Conservation (phyloP, 2,888 invertebrate genomes). For the Lymantria monacha region DNA sequence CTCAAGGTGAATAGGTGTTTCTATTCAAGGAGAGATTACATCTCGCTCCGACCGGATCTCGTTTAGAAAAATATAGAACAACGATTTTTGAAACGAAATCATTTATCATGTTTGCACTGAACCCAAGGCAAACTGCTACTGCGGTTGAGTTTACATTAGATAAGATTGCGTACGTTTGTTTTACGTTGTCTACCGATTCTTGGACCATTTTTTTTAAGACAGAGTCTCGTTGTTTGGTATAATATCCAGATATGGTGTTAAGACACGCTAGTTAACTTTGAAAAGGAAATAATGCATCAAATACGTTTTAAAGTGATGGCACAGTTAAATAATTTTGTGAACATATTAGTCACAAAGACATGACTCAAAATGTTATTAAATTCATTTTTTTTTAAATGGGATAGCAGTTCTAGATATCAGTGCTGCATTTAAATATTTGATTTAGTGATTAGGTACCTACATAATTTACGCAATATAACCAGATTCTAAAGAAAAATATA, state of each 20-base stretch:
- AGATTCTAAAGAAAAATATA: background rate
- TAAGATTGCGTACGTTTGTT: constrained; percentile 78
- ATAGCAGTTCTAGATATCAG: background rate
- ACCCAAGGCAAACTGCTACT: constrained; percentile 80
- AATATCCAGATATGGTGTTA: constrained; percentile 55
- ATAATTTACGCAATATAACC: background rate
- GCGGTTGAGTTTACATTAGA: constrained; percentile 78
- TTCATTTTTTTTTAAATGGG: background rate
- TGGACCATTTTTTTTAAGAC: constrained; percentile 70
- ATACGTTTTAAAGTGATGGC: constrained; percentile 8
- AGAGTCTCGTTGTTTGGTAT: constrained; percentile 71
- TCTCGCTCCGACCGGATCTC: constrained; percentile 75
- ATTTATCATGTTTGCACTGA: constrained; percentile 80
- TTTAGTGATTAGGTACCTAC: background rate
- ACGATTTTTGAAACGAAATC: constrained; percentile 76
- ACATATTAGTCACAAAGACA: background rate
- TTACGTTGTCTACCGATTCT: constrained; percentile 76
- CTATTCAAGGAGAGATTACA: constrained; percentile 71
- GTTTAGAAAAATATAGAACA: constrained; percentile 71
- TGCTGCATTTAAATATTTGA: background rate
- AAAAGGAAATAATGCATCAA: constrained; percentile 52
- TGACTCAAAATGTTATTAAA: background rate
- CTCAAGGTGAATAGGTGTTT: constrained; percentile 82
- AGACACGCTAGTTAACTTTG: constrained; percentile 42
- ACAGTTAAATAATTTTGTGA: background rate